phyloP scores from a whole-genome alignment of 2,797 vertebrate species.

The Xyrichtys novacula region DNA sequence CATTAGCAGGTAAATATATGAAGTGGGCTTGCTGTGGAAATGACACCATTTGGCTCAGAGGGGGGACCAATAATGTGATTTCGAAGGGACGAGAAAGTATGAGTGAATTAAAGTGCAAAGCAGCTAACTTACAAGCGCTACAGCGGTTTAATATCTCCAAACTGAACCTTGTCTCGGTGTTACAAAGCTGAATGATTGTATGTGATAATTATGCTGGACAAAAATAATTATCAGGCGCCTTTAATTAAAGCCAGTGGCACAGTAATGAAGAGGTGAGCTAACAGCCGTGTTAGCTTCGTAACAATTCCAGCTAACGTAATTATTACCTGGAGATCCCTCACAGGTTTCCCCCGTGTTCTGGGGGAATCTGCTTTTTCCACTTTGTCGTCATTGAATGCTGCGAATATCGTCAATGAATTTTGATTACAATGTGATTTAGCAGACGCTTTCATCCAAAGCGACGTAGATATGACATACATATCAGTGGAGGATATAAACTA shows the following conservation, averaged over 20 bases:
- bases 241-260: not conserved
- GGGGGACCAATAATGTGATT: slow-evolving; percentile 62
- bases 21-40: slow-evolving; percentile 66
- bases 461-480: too few relatives aligned
- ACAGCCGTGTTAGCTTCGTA: not conserved
- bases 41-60: slow-evolving; percentile 59
- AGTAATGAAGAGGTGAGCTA: not conserved
- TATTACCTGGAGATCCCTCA: too few relatives aligned
- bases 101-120: slow-evolving; percentile 26
- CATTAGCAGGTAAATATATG: slow-evolving; percentile 77
- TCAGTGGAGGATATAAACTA: too few relatives aligned
- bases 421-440: too few relatives aligned
- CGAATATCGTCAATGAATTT: too few relatives aligned
- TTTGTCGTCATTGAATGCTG: too few relatives aligned
- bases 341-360: too few relatives aligned
- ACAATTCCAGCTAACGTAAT: too few relatives aligned
- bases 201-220: not conserved
- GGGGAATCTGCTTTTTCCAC: too few relatives aligned
- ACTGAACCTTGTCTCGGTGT: not conserved
- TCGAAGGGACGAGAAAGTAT: slow-evolving; percentile 18
- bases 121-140: slow-evolving; percentile 46
- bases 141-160: slow-evolving; percentile 29
- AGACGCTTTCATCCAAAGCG: too few relatives aligned
- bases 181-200: not conserved
- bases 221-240: not conserved